Conservation (phyloP, 2,113 vertebrate genomes). For the Hypanus sabinus region DNA sequence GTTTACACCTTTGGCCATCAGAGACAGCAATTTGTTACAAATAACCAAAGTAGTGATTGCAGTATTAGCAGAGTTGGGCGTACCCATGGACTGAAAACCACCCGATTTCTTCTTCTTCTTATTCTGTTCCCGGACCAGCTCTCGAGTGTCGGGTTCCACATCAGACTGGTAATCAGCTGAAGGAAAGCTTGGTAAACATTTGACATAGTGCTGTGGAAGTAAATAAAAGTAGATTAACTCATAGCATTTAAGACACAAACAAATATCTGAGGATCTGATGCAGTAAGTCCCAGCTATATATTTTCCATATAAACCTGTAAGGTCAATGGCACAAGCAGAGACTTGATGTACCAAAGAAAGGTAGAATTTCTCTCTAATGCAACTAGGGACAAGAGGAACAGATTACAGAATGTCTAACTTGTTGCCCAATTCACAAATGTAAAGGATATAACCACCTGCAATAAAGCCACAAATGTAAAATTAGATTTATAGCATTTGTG, state of each 20-base stretch:
- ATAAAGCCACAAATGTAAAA: no score
- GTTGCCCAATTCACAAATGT: no score
- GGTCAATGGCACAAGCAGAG: no score
- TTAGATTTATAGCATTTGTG: neutral
- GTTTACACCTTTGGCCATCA: neutral
- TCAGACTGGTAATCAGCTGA: conserved; percentile 62
- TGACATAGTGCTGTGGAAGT: neutral
- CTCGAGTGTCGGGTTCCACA: conserved; percentile 72
- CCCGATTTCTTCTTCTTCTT: conserved; percentile 98
- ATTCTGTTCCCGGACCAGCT: conserved; percentile 84
- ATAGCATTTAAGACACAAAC: no score
- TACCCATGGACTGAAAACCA: conserved; percentile 98
- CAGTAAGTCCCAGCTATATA: no score
- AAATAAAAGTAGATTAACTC: neutral
- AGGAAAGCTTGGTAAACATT: conserved; percentile 62
- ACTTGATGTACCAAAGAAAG: no score
- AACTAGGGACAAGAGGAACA: no score
- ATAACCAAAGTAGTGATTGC: neutral
- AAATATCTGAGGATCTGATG: no score
- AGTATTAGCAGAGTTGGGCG: neutral
- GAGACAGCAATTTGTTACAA: neutral
- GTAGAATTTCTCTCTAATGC: no score
- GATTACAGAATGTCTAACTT: no score
- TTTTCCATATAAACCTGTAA: no score
- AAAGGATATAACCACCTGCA: no score